These are phyloP conservation scores for Anoncus sp. DNA, from an alignment of 2,888 invertebrate species.

Conservation along the genomic window DNA sequence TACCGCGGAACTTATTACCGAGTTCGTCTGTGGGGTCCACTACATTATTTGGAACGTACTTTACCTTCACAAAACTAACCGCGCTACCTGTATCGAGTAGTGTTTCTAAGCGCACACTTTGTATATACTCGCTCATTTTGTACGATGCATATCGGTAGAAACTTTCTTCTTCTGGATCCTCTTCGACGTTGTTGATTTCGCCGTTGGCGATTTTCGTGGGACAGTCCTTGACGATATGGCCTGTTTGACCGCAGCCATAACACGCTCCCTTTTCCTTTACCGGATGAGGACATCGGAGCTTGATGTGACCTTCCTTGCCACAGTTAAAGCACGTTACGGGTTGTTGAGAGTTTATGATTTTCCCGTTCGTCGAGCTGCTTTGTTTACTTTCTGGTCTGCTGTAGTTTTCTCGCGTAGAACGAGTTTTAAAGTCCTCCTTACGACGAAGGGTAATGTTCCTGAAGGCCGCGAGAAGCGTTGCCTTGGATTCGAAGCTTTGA, in stretches of 20 bases:
- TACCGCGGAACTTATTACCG: conserved; percentile 28
- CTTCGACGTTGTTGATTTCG: conserved; percentile 23
- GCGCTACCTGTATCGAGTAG: conserved; percentile 52
- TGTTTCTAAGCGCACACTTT: conserved; percentile 9
- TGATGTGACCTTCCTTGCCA: conserved; percentile 35
- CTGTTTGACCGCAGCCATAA: conserved; percentile 19
- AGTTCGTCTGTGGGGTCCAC: conserved; percentile 23
- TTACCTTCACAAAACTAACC: conserved; percentile 48
- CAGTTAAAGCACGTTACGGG: conserved; percentile 29
- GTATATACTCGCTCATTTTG: too few species aligned
- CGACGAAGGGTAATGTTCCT: conserved; percentile 28
- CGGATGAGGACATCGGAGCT: conserved; percentile 16
- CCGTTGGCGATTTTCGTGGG: background rate
- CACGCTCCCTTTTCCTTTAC: conserved; percentile 14
- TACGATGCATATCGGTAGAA: background rate
- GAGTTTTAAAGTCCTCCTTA: background rate
- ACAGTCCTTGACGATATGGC: conserved; percentile 21
- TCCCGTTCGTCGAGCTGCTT: too few species aligned
- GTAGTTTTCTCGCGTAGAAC: background rate
- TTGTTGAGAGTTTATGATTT: background rate
- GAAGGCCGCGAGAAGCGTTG: conserved; percentile 28
- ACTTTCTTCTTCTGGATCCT: conserved; percentile 11
- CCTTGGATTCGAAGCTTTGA: conserved; percentile 29
- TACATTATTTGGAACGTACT: conserved; percentile 36
- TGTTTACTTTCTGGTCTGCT: too few species aligned